A percentile compares a stretch with the other conserved stretches of the same genome.
These are phyloP conservation scores for Oscheius sp. DNA, from an alignment of 2,888 invertebrate genomes.

Conservation along the genomic window DNA sequence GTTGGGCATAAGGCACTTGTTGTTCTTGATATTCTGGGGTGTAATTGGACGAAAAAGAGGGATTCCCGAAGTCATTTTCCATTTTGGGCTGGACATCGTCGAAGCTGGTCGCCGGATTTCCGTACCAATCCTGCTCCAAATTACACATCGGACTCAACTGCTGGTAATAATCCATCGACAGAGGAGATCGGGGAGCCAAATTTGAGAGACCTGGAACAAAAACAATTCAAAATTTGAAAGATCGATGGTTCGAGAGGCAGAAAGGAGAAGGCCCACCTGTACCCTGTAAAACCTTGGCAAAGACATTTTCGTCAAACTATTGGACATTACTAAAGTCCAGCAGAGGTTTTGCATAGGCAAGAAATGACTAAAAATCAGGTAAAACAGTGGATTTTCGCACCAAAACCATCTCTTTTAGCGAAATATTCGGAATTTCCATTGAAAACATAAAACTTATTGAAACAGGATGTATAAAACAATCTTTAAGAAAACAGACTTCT, in stretches of 20 bases:
- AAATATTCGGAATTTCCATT: background rate
- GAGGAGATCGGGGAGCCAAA: background rate
- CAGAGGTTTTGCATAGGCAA: background rate
- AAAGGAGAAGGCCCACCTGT: background rate
- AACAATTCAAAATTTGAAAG: background rate
- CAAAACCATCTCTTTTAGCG: conserved; percentile 10
- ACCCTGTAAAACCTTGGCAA: background rate
- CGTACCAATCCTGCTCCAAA: background rate
- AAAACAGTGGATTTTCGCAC: background rate
- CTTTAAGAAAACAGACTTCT: background rate
- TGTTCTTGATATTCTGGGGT: background rate
- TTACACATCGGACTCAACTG: background rate
- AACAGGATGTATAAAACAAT: too few relatives aligned
- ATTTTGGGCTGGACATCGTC: background rate
- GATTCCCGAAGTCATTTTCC: background rate
- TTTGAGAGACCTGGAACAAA: conserved; percentile 15
- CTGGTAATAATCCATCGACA: conserved; percentile 10
- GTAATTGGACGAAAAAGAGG: background rate
- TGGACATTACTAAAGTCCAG: background rate
- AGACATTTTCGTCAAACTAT: background rate
- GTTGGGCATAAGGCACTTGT: background rate
- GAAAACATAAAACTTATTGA: too few relatives aligned
- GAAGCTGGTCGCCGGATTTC: background rate
- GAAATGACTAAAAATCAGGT: background rate
- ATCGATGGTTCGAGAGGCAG: background rate